A percentile compares a stretch with the other conserved stretches of the same genome.
These are phyloP conservation scores for Spatulosminthurus flaviceps DNA, from an alignment of 2,888 invertebrate species.

Conservation along the genomic window DNA sequence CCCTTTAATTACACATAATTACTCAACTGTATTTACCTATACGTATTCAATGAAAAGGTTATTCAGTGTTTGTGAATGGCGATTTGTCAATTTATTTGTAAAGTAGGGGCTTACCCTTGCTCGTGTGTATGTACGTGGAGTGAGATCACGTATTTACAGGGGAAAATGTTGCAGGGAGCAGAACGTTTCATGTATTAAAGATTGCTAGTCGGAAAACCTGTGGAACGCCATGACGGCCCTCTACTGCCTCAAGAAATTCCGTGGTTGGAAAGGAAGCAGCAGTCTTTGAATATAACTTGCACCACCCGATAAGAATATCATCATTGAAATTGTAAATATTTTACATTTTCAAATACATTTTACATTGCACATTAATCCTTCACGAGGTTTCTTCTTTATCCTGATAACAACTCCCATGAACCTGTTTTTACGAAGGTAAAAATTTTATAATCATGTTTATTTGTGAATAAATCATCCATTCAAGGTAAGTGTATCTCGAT, in stretches of 20 bases:
- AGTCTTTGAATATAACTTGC: constrained; percentile 10
- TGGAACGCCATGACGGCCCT: constrained; percentile 18
- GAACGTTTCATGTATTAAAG: too few relatives aligned
- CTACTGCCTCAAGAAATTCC: constrained; percentile 16
- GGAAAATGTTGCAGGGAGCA: too few relatives aligned
- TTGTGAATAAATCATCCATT: neutral
- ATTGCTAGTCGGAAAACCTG: neutral
- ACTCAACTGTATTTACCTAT: too few relatives aligned
- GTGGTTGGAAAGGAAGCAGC: constrained; percentile 5
- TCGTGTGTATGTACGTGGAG: too few relatives aligned
- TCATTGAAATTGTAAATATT: constrained; percentile 7
- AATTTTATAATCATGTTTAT: constrained; percentile 1
- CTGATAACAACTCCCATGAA: neutral
- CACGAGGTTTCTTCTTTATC: neutral
- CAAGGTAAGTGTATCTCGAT: neutral
- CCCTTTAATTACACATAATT: too few relatives aligned
- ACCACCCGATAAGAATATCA: constrained; percentile 3
- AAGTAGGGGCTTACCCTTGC: too few relatives aligned
- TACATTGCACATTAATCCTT: neutral
- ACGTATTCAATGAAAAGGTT: too few relatives aligned
- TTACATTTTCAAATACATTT: neutral
- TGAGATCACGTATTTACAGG: too few relatives aligned
- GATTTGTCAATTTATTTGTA: too few relatives aligned
- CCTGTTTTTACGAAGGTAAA: neutral
- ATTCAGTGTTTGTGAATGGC: too few relatives aligned